phyloP scores from a whole-genome alignment of 2,797 vertebrate species.

The Tenualosa ilisha region DNA sequence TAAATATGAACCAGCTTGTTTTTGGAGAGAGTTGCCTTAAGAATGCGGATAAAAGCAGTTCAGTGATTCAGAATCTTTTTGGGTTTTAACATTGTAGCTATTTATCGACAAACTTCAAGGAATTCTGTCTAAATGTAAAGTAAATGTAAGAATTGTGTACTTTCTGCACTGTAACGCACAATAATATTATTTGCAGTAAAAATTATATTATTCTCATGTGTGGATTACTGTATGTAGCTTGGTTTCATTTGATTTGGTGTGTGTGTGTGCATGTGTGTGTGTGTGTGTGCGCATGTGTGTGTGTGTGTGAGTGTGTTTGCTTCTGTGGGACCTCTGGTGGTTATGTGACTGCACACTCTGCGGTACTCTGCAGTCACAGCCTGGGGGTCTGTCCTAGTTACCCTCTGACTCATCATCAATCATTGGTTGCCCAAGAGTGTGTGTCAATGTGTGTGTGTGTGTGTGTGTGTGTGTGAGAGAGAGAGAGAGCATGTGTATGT shows the following conservation, averaged over 20 bases:
- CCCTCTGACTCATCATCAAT: slow-evolving; percentile 58
- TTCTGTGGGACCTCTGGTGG: slow-evolving; percentile 58
- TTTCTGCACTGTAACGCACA: neutral
- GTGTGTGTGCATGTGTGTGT: slow-evolving; percentile 34
- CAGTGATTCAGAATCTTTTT: too few relatives aligned
- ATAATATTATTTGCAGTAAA: neutral
- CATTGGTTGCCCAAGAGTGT: slow-evolving; percentile 41
- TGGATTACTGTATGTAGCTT: neutral
- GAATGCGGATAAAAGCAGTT: too few relatives aligned
- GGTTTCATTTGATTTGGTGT: neutral
- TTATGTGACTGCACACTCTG: slow-evolving; percentile 30
- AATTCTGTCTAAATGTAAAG: neutral
- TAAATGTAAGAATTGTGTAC: neutral
- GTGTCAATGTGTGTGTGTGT: neutral
- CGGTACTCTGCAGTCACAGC: slow-evolving; percentile 55
- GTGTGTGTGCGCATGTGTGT: slow-evolving; percentile 31
- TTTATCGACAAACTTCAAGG: too few relatives aligned
- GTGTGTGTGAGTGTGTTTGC: slow-evolving; percentile 22
- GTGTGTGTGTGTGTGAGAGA: neutral
- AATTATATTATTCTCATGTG: neutral
- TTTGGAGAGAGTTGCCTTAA: neutral
- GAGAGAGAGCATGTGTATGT: neutral
- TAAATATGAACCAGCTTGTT: too few relatives aligned
- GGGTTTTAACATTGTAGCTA: too few relatives aligned
- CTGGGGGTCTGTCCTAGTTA: slow-evolving; percentile 51